phyloP scores from a whole-genome alignment of 1,140 invertebrate genomes.

The Marisa cornuarietis region DNA sequence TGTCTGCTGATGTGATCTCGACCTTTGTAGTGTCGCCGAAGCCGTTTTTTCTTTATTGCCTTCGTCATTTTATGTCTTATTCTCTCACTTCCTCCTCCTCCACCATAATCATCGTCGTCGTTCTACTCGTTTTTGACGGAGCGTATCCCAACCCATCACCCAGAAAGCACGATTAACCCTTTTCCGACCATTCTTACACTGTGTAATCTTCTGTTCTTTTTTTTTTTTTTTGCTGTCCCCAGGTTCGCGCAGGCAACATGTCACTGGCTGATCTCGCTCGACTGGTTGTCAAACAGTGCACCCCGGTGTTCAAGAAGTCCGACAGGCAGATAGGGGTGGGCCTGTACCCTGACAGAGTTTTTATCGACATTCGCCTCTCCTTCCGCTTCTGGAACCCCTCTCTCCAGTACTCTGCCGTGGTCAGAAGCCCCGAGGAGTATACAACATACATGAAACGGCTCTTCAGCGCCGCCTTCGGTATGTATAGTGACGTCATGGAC shows the following conservation, averaged over 20 bases:
- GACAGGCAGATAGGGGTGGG: slow-evolving; percentile 34
- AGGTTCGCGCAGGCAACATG: background rate
- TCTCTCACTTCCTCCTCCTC: too few species aligned
- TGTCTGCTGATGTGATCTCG: too few species aligned
- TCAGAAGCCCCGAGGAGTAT: slow-evolving; percentile 17
- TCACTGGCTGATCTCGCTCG: slow-evolving; percentile 23
- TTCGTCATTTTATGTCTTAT: too few species aligned
- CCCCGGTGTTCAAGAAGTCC: slow-evolving; percentile 30
- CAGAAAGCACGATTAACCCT: too few species aligned
- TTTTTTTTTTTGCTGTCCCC: too few species aligned
- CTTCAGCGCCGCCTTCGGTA: slow-evolving; percentile 32
- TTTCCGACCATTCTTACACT: too few species aligned
- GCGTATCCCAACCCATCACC: too few species aligned
- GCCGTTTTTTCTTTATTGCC: too few species aligned
- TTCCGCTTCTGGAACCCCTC: slow-evolving; percentile 37
- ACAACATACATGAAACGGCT: slow-evolving; percentile 23
- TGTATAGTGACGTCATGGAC: background rate
- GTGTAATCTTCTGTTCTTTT: too few species aligned
- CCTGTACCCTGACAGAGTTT: slow-evolving; percentile 36
- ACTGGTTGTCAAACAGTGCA: slow-evolving; percentile 36
- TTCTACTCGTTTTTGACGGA: too few species aligned
- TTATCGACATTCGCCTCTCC: slow-evolving; percentile 34
- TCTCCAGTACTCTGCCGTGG: slow-evolving; percentile 18
- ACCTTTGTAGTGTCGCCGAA: too few species aligned
- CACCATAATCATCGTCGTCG: too few species aligned